Base-by-base conservation (phyloP, 2,113 vertebrate species). In the Sylvietta virens region DNA sequence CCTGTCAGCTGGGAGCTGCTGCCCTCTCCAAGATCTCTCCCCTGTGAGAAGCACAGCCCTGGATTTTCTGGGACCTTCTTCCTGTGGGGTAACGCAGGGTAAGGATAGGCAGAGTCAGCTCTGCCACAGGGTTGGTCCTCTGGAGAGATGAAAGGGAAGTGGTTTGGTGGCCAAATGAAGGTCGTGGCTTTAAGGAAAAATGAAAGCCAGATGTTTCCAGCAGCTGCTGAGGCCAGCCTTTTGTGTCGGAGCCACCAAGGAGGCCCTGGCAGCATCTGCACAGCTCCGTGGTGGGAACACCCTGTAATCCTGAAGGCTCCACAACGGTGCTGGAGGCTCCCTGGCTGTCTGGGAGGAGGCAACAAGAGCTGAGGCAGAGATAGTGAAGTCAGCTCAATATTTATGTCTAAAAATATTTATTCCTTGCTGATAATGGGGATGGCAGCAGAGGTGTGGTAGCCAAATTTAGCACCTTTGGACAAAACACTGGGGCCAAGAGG, bases 161-260 rank as follows among this genome's bases (percentile, higher is more conserved):
- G 78, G 81, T 94, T 96, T 97, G 70, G 67, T 94, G 91, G 79
- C 95, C 84, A 94, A 92, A 96, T 81, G 90, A 91, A 62, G 92
- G 85, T 73, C 21, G 3, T 66, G 66, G 78, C 92, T 97, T 96
- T 87, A 42, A 86, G 81, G 47, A 23, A 81, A 72, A 95, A 94
- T 96, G 73, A 71, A 96, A 95, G 21, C 90, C 97, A 97, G 95
- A 97, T 95, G 95, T 92, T 97, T 73, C 35, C 88, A 88, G 31
- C 58, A 60, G 80, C 94, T 82, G 92, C 89, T 85, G 88, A 90
- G 80, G 53, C 35, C 47, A 48, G 81, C 71, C 86, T 91, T 92
- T 85, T 92, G 81, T 80, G 88, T 66, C 15, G 16, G 44, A 91
- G 81, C 48, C 81, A 91, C 93, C 70, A 9, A 60, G 85, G 74